Evolutionary conservation across 2,888 invertebrate species (phyloP), one percentile per base, ranked within the genome.

Genomic region (Apamea crenata): DNA sequence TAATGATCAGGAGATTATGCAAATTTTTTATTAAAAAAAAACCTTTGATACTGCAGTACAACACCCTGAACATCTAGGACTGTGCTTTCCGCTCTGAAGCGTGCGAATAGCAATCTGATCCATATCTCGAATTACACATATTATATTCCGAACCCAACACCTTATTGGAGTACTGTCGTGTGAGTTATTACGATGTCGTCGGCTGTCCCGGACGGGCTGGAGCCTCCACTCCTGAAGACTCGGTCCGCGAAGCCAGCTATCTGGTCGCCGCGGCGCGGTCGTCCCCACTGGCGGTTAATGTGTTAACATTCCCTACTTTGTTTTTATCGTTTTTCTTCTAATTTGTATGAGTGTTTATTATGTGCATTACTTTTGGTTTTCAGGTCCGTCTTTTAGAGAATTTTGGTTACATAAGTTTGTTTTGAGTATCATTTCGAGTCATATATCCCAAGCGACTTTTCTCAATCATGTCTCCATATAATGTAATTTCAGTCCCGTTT

Each of bases 201-300:
- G 92, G 85, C 91, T 88, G 87, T 89, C 77, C 89, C 90, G 93
- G 94, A 94, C 94, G 95, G 92, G 85, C 89, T 89, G 89, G 78
- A 85, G 86, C 85, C 90, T 82, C 83, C 86, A 85, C 87, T 87
- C 83, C 89, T 83, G 88, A 86, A 90, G 91, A 85, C 87, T 80
- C 85, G 84, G 67, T 79, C 88, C 75, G 82, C 86, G 81, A 90
- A 87, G 88, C 93, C 94, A 85, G 91, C 95, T 74, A 89, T 96
- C 91, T 96, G 96, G 96, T 96, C 95, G 87, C 95, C 96, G 80
- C 90, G 90, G 83, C 96, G 96, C 91, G 96, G 96, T 86, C 94
- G 94, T 88, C 97, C 97, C 84, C 97, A 97, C 95, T 97, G 97
- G 97, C 97, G 96, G 96, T 96, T 97, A 95, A 92, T 97, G 96